Evolutionary conservation across 2,113 vertebrate species (phyloP).

Genomic region (Ceyx melanurus): DNA sequence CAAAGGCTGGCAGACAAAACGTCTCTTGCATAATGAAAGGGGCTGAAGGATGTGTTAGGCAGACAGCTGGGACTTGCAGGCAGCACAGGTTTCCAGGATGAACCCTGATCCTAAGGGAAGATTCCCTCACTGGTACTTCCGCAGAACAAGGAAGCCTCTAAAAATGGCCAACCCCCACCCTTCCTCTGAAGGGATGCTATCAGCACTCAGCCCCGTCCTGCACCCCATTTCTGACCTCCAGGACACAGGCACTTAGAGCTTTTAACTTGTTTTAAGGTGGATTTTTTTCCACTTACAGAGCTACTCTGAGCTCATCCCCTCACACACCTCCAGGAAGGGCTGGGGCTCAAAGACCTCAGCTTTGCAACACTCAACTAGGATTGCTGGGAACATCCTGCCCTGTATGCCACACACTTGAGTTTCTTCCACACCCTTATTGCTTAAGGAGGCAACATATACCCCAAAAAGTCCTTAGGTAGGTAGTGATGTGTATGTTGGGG

Average conservation of each 20-base stretch:
- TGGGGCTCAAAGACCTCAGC: not conserved
- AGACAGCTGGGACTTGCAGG: constrained; percentile 4
- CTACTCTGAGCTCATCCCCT: not conserved
- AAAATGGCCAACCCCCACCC: constrained; percentile 2
- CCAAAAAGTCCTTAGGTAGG: not conserved
- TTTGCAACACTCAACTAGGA: not conserved
- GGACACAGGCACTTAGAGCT: not conserved
- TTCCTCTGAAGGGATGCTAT: constrained; percentile 19
- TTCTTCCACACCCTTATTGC: not conserved
- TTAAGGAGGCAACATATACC: not conserved
- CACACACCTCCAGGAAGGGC: not conserved
- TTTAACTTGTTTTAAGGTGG: not conserved
- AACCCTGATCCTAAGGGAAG: constrained; percentile 24
- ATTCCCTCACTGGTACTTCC: constrained; percentile 1
- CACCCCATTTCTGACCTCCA: not conserved
- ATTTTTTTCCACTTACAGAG: not conserved
- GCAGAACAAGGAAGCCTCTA: constrained; percentile 28
- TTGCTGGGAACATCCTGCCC: not conserved
- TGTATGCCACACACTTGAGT: rapidly evolving
- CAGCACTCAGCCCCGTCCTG: not conserved
- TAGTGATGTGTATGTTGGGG: not conserved
- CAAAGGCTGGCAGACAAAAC: constrained; percentile 25
- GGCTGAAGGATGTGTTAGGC: constrained; percentile 22
- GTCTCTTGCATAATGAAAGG: constrained; percentile 38
- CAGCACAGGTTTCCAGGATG: constrained; percentile 31